Evolutionary conservation across 2,888 invertebrate genomes (phyloP), one percentile per base, ranked within the genome.

Genomic region (Heliconius aoede): DNA sequence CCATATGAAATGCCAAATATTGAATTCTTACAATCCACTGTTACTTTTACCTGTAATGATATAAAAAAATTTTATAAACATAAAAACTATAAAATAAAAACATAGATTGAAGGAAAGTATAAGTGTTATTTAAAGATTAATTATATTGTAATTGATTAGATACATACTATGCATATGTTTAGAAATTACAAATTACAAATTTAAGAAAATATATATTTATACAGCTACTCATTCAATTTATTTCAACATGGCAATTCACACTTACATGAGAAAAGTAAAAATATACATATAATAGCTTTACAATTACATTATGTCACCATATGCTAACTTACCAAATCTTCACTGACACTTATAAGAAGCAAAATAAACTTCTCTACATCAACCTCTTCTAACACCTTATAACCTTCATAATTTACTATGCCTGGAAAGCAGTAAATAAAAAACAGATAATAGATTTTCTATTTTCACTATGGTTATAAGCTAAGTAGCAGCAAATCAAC

Each of bases 11-110:
- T 86, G 0, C 94, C 94, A 0, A 92, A 87, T 51, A 94, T 82
- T 0, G 90, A 79, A 73, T 90, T 92, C 74, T 91, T 92, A 84
- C 93, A 93, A 78, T 93, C 89, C n/a, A 93, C 85, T 73, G 81
- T 74, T 36, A 86, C 81, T n/a, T 83, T 83, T 0, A 93, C 83
- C 93, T 93, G 86, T 58, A 24, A 32, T 7, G 4, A 2, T 46
- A 7, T 46, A 46, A 46, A 46, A n/a, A 5, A 2, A 0, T 46
- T 7, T 5, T 18, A 0, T 46, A 46, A 46, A 7, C 7, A 46
- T 3, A 46, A 40, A 40, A 40, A 40, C 13, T 8, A 9, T 8
- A 9, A 32, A 32, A 9, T 9, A 32, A 32, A 32, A 32, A 9
- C 30, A 4, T 40, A 15, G 40, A 40, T 15, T 40, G 13, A 40